phyloP scores from a whole-genome alignment of 2,888 invertebrate genomes.

The Anodontia alba region DNA sequence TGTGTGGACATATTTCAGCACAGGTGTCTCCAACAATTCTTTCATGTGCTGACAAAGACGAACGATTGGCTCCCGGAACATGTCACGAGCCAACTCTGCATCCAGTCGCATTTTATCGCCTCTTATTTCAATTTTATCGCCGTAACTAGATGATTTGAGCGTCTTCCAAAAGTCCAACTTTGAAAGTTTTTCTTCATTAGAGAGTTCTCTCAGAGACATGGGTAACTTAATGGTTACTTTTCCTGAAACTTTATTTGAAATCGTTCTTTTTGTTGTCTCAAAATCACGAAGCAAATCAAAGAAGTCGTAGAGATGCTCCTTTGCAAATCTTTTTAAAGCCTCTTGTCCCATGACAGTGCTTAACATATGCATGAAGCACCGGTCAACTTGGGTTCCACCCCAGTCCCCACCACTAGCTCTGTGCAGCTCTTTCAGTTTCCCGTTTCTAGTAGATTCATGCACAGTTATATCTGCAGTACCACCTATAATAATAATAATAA shows the following conservation, averaged over 20 bases:
- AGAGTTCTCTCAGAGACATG: conserved; percentile 24
- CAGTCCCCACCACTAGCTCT: conserved; percentile 52
- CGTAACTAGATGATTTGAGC: conserved; percentile 20
- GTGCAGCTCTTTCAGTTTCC: conserved; percentile 47
- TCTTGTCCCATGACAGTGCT: conserved; percentile 40
- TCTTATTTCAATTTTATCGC: conserved; percentile 26
- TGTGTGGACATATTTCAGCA: conserved; percentile 20
- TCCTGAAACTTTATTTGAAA: conserved; percentile 25
- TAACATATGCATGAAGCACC: conserved; percentile 34
- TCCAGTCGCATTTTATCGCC: conserved; percentile 39
- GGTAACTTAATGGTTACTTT: conserved; percentile 38
- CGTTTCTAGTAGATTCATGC: conserved; percentile 38
- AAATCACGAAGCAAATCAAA: conserved; percentile 53
- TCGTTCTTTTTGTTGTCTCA: conserved; percentile 48
- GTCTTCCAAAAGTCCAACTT: conserved; percentile 24
- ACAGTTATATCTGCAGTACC: conserved; percentile 57
- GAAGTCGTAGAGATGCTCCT: conserved; percentile 37
- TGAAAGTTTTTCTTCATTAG: conserved; percentile 22
- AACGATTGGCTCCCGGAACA: conserved; percentile 36
- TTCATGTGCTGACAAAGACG: conserved; percentile 27
- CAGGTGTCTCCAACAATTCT: conserved; percentile 16
- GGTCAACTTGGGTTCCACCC: conserved; percentile 50
- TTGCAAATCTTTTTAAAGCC: conserved; percentile 37
- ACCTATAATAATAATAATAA: conserved; percentile 33
- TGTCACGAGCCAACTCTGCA: conserved; percentile 1